phyloP scores from a whole-genome alignment of 2,113 vertebrate species.

The Paramormyrops kingsleyae region DNA sequence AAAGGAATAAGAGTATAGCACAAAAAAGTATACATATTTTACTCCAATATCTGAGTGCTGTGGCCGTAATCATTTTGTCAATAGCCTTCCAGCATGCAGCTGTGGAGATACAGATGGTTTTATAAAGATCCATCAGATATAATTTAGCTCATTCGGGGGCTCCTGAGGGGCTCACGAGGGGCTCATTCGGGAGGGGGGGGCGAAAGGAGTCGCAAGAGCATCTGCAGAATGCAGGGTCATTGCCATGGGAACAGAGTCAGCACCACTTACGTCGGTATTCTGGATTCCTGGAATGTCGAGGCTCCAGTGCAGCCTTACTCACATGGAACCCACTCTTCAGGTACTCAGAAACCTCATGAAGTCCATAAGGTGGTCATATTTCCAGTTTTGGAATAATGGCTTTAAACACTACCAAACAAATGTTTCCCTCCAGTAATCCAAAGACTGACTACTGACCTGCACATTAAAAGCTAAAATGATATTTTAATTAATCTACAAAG shows the following conservation, averaged over 20 bases:
- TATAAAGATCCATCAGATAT: conserved; percentile 75
- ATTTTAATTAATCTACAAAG: conserved; percentile 1
- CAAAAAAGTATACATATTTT: conserved; percentile 65
- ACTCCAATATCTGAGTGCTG: conserved; percentile 61
- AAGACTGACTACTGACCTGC: neutral
- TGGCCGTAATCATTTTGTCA: conserved; percentile 65
- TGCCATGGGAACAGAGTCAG: conserved; percentile 47
- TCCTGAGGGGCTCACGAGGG: conserved; percentile 63
- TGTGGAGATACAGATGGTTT: conserved; percentile 67
- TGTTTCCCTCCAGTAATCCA: neutral
- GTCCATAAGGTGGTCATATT: neutral
- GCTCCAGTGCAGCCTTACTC: neutral
- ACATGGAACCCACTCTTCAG: neutral
- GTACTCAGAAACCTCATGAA: neutral
- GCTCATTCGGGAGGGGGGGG: conserved; percentile 45
- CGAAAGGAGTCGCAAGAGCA: conserved; percentile 43
- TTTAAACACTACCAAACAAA: neutral
- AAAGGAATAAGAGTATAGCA: conserved; percentile 40
- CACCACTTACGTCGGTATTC: neutral
- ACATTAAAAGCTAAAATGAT: neutral
- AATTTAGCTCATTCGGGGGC: conserved; percentile 61
- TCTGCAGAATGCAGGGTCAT: conserved; percentile 38
- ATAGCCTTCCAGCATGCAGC: conserved; percentile 67
- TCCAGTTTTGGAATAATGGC: neutral
- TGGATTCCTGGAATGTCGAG: neutral